phyloP scores from a whole-genome alignment of 1,140 invertebrate genomes.

The Aphaenogaster floridana region DNA sequence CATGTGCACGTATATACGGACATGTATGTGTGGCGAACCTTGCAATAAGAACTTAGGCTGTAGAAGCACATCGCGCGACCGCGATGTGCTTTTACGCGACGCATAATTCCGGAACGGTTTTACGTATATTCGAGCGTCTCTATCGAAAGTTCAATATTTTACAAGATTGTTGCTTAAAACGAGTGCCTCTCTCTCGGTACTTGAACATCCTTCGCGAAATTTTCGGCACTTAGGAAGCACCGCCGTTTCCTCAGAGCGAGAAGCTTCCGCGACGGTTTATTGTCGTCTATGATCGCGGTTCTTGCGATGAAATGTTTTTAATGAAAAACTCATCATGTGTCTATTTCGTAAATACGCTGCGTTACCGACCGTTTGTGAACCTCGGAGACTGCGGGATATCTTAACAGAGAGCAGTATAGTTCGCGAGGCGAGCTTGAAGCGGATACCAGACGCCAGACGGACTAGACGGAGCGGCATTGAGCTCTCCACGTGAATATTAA shows the following conservation, averaged over 20 bases:
- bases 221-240: neutral
- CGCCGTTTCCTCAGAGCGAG: neutral
- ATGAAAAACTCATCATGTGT: neutral
- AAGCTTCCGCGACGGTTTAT: neutral
- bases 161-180: neutral
- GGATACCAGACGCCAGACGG: neutral
- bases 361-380: conserved; percentile 60
- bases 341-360: conserved; percentile 18
- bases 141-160: conserved; percentile 12
- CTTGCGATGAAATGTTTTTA: neutral
- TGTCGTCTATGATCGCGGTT: neutral
- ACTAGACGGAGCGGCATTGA: conserved; percentile 28
- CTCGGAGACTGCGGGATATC: conserved; percentile 11
- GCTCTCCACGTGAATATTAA: conserved; percentile 12
- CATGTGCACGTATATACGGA: neutral
- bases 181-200: neutral
- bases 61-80: too few species aligned
- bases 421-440: neutral
- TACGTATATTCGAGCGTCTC: neutral
- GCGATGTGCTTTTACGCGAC: neutral
- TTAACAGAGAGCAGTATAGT: conserved; percentile 62
- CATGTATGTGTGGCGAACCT: neutral
- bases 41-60: conserved; percentile 21
- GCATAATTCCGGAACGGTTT: conserved; percentile 2
- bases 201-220: conserved; percentile 12